These are phyloP conservation scores for Coracopsis vasa DNA, from an alignment of 2,113 vertebrate species.

Conservation along the genomic window DNA sequence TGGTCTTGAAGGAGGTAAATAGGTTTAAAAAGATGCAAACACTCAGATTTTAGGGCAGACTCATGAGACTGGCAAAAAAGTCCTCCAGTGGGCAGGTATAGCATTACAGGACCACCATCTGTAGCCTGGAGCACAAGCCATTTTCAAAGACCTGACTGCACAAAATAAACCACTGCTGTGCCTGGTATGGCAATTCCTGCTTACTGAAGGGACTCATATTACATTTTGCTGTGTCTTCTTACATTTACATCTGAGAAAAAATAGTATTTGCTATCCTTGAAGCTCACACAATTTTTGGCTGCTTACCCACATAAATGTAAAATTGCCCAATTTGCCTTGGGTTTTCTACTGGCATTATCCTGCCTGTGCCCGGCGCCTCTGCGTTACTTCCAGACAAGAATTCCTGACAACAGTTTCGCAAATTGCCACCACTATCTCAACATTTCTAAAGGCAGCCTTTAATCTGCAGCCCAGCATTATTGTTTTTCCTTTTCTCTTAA, in stretches of 20 bases:
- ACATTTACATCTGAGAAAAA: neutral
- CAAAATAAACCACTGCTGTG: neutral
- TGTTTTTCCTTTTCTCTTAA: neutral
- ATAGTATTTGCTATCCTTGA: neutral
- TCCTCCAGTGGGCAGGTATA: neutral
- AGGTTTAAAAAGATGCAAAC: neutral
- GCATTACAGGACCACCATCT: neutral
- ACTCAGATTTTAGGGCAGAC: neutral
- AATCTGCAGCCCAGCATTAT: neutral
- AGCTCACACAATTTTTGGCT: neutral
- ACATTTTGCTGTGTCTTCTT: neutral
- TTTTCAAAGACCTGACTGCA: neutral
- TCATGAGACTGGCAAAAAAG: neutral
- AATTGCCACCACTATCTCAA: neutral
- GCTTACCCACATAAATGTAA: neutral
- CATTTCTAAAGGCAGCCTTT: neutral
- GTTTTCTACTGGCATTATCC: constrained; percentile 15
- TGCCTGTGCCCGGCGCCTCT: neutral
- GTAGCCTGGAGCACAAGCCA: neutral
- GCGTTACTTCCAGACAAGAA: neutral
- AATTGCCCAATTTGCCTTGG: constrained; percentile 10
- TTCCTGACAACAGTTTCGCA: neutral
- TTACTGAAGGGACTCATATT: neutral
- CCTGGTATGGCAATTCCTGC: neutral
- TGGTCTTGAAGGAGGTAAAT: neutral